Evolutionary conservation across 2,113 vertebrate genomes (phyloP), one percentile per base, ranked within the genome.

Genomic region (Otis tarda): DNA sequence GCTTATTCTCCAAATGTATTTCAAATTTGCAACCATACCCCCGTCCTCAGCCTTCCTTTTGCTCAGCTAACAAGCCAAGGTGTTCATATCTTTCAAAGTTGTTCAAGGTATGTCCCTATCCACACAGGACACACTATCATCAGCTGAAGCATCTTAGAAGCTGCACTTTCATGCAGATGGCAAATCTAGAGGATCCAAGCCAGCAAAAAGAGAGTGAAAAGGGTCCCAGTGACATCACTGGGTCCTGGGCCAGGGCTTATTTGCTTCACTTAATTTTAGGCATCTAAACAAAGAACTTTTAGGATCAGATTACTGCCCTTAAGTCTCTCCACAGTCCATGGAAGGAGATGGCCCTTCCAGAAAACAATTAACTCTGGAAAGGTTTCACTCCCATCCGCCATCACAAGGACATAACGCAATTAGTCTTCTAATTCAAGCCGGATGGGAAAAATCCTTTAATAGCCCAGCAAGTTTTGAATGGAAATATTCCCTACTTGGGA

Each of bases 371-470:
- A 87, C 94, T 94, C 87, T 96, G 91, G 93, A 81, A 95, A 96
- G 91, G 61, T 68, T 95, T 92, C 81, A 33, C 24, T 94, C 77
- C 84, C 87, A 82, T 85, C 45, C 2, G 0, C 94, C 87, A 95
- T 89, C 81, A 76, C 85, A 96, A 93, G 84, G 24, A 70, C 83
- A 82, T 19, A 79, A 87, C 17, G 70, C 84, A 97, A 97, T 95
- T 94, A 95, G 77, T 65, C 70, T 69, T 49, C 91, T 95, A 96
- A 96, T 96, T 97, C 91, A 95, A 93, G 84, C 65, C 57, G 89
- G 93, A 96, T 95, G 91, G 94, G 94, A 95, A 96, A 97, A 94
- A 94, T 93, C 74, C 94, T 94, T 89, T 96, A 92, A 96, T 87
- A 92, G 91, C 50, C 84, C 77, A 70, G 77, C 7, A 94, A 89